phyloP scores from a whole-genome alignment of 2,888 invertebrate species.

The Embidobia sp. region DNA sequence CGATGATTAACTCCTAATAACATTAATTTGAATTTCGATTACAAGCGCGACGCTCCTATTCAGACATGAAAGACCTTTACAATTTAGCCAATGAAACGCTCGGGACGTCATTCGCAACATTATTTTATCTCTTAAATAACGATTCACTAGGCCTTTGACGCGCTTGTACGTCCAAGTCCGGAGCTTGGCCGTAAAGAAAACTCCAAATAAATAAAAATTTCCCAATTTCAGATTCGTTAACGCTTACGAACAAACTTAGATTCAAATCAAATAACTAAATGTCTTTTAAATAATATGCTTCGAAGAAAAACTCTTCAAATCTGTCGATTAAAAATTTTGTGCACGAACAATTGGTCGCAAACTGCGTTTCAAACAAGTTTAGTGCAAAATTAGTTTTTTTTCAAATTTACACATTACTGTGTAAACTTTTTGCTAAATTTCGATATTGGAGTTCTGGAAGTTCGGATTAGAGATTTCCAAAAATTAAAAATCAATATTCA shows the following conservation, averaged over 20 bases:
- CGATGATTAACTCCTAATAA: conserved; percentile 75
- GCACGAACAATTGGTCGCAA: too few relatives aligned
- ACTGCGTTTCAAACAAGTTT: too few relatives aligned
- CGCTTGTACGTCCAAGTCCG: conserved; percentile 23
- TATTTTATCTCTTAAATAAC: conserved; percentile 36
- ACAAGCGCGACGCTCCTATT: conserved; percentile 56
- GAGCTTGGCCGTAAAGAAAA: conserved; percentile 2
- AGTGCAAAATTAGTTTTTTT: too few relatives aligned
- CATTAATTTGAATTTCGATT: conserved; percentile 71
- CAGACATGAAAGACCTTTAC: conserved; percentile 50
- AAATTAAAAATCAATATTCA: too few relatives aligned
- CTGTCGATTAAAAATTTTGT: too few relatives aligned
- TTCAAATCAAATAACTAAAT: too few relatives aligned
- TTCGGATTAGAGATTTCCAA: too few relatives aligned
- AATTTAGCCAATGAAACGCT: conserved; percentile 38
- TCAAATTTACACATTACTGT: too few relatives aligned
- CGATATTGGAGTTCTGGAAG: too few relatives aligned
- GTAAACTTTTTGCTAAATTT: too few relatives aligned
- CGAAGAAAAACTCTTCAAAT: background rate
- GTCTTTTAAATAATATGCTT: background rate
- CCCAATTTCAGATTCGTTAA: conserved; percentile 18
- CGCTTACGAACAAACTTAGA: background rate
- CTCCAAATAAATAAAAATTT: conserved; percentile 37
- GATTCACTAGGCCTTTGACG: conserved; percentile 54
- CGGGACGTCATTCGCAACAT: conserved; percentile 30